Percentiles rank a stretch among this genome's conserved stretches.
Conservation (phyloP, 2,113 vertebrate species). For the Hippocampus abdominalis region DNA sequence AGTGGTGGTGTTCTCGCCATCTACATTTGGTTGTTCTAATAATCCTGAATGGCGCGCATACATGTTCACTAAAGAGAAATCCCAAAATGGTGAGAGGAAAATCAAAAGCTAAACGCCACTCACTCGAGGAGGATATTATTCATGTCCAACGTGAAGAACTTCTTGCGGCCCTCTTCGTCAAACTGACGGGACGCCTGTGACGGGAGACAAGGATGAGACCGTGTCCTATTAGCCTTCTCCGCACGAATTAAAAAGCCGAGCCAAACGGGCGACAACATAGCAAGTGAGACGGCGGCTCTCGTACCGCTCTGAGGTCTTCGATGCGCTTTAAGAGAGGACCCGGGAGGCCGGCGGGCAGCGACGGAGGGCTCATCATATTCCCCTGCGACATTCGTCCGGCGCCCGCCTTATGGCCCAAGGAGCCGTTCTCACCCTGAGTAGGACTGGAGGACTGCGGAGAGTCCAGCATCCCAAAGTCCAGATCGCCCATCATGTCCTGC, state of each 20-base stretch:
- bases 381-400: conserved; percentile 58
- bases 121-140: conserved; percentile 99
- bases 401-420: conserved; percentile 47
- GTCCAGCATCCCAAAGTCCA: conserved; percentile 92
- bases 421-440: conserved; percentile 83
- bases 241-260: not conserved
- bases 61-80: not conserved
- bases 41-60: no score
- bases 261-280: not conserved
- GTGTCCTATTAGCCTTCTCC: not conserved
- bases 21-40: no score
- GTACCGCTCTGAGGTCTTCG: conserved; percentile 89
- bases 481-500: conserved; percentile 90
- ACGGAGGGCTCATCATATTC: conserved; percentile 66
- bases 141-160: conserved; percentile 98
- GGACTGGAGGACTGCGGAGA: conserved; percentile 85
- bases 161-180: conserved; percentile 97
- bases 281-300: not conserved
- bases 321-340: conserved; percentile 85
- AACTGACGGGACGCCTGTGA: conserved; percentile 90
- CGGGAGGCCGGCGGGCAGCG: conserved; percentile 85
- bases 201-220: not conserved
- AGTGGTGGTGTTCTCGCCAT: no score
- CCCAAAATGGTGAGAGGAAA: not conserved
- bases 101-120: conserved; percentile 58